Conservation (phyloP, 2,888 invertebrate genomes). For the Meloe dianella region DNA sequence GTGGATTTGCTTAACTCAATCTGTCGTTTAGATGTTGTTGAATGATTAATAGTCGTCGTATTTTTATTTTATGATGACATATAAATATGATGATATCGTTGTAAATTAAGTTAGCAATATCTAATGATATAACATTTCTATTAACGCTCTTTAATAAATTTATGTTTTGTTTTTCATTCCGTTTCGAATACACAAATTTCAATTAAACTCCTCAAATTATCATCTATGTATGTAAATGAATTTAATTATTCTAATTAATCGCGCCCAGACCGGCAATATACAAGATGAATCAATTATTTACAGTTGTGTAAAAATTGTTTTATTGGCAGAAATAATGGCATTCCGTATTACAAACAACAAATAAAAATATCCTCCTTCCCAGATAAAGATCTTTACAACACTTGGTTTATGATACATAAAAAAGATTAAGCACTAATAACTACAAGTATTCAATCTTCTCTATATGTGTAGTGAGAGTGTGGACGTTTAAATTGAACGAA, state of each 20-base stretch:
- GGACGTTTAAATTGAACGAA: conserved; percentile 5
- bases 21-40: not conserved
- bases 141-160: not conserved
- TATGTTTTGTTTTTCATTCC: not conserved
- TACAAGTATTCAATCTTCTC: conserved; percentile 13
- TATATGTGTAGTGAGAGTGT: not conserved
- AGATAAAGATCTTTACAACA: conserved; percentile 23
- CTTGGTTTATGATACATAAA: conserved; percentile 14
- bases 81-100: not conserved
- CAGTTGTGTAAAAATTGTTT: conserved; percentile 17
- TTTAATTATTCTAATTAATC: conserved; percentile 13
- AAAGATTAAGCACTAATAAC: conserved; percentile 19
- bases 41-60: not conserved
- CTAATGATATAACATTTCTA: conserved; percentile 5
- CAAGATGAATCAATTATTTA: conserved; percentile 18
- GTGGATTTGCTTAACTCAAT: not conserved
- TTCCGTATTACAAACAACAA: conserved; percentile 18
- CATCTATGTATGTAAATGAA: conserved; percentile 8
- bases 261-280: not conserved
- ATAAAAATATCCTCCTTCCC: conserved; percentile 17
- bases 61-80: conserved; percentile 7
- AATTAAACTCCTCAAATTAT: not conserved
- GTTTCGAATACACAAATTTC: not conserved
- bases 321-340: conserved; percentile 18
- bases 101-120: not conserved